Base-by-base conservation (phyloP, 30 jellyfish, hydroid and myxozoan genomes). In the Aurelia sp. region DNA sequence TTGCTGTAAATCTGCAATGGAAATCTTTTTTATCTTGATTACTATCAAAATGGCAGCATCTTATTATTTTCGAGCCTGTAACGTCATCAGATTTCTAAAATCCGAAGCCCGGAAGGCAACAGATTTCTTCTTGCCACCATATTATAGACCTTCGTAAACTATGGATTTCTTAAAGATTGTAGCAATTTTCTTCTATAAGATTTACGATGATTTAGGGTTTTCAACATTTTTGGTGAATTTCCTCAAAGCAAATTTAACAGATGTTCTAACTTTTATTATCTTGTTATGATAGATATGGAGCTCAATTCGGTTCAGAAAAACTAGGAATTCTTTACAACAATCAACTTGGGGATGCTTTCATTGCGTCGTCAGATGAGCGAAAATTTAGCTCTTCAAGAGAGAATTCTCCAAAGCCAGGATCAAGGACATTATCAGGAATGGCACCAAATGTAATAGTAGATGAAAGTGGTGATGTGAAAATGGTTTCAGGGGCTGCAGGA, bases 401-500 rank as follows among this genome's bases (percentile, higher is more conserved):
- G 38, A 90, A 90, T 52, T 75, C 86, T 16, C 96, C 96, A 6
- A 77, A 90, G 35, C 90, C 96, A 19, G 50, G 84, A 10, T 57
- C 78, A 27, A 73, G 88, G 64, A 88, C 93, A 41, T 80, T 80
- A 17, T 84, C 93, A 4, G 79, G 90, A 52, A 90, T 58, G 89
- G 86, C 41, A 20, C 97, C 92, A 2, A 82, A 89, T 13, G 67
- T 81, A 18, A 62, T 90, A 27, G 67, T 77, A 0, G 92, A 82
- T 38, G 82, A 81, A 1, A 69, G 81, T 4, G 94, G 93, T 3
- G 80, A 90, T 55, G 90, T 81, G 17, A 51, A 74, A 48, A 81
- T 90, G 85, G 79, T 81, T 3, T 50, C 77, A 19, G 97, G 97
- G 2, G 97, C 79, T 6, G 82, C 97, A 19, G 97, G 97, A 27